phyloP scores from a whole-genome alignment of 2,113 vertebrate genomes.

The Chaetura pelagica region DNA sequence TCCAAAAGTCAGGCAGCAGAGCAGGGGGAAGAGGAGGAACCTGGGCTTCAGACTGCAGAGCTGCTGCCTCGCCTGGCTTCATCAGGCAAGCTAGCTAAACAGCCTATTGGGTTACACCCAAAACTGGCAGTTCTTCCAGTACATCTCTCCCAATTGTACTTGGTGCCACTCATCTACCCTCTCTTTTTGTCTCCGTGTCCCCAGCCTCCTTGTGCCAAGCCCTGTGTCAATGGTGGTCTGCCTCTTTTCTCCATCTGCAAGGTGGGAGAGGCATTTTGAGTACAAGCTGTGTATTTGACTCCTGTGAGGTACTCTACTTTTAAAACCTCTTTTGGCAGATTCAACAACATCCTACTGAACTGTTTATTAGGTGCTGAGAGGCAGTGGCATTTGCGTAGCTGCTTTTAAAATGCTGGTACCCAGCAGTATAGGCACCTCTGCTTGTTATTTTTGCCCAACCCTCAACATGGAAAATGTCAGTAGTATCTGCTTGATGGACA shows the following conservation, averaged over 20 bases:
- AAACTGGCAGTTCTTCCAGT: not conserved
- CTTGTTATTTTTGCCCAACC: not conserved
- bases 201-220: not conserved
- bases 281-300: not conserved
- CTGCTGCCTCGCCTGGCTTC: not conserved
- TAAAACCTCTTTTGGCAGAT: slow-evolving; percentile 6
- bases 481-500: not conserved
- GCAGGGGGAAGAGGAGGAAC: not conserved
- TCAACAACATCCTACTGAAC: not conserved
- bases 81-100: not conserved
- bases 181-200: not conserved
- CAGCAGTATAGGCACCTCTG: not conserved
- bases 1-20: not conserved
- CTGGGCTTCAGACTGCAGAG: not conserved
- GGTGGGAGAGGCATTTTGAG: not conserved
- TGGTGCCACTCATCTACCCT: rapidly evolving
- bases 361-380: slow-evolving; percentile 21
- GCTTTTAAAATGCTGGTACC: slow-evolving; percentile 5
- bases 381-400: slow-evolving; percentile 4
- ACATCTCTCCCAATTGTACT: not conserved
- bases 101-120: not conserved
- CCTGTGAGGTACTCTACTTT: not conserved
- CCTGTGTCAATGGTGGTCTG: not conserved
- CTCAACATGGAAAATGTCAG: slow-evolving; percentile 16
- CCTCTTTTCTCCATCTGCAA: not conserved